These are phyloP conservation scores for Sylvilagus bachmani DNA, from an alignment of 2,113 vertebrate species.

Conservation along the genomic window DNA sequence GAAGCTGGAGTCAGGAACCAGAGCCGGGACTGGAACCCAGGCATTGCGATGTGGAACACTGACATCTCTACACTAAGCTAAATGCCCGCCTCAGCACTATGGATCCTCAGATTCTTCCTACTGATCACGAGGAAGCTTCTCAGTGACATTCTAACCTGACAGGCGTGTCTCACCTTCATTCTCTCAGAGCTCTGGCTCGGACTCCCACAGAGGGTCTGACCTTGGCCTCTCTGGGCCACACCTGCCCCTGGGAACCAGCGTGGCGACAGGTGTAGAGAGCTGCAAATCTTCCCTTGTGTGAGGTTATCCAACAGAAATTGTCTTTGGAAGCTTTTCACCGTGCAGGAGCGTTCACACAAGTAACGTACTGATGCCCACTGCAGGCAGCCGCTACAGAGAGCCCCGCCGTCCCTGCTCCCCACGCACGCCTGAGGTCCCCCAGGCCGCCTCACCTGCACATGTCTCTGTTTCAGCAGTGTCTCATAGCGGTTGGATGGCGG, in stretches of 20 bases:
- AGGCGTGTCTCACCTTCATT: neutral
- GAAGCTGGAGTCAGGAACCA: no score
- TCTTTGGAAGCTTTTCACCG: neutral
- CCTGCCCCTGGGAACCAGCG: neutral
- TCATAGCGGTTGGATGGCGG: constrained; percentile 92
- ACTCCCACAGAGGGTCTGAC: neutral
- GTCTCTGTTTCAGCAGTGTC: constrained; percentile 93
- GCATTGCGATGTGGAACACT: neutral
- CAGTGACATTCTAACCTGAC: neutral
- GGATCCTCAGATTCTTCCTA: neutral
- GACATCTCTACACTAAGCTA: no score
- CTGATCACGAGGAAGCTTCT: neutral
- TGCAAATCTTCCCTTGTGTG: neutral
- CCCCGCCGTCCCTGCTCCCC: neutral
- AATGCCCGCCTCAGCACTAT: neutral
- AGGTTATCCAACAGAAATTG: neutral
- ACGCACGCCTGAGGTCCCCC: accelerated
- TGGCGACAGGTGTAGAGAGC: accelerated
- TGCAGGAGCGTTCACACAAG: neutral
- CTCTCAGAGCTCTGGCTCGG: neutral
- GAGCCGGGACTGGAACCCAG: no score
- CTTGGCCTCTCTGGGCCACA: accelerated
- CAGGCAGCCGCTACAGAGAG: neutral
- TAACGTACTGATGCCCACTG: no score
- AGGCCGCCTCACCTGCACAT: constrained; percentile 92